Base-by-base conservation (phyloP, 2,888 invertebrate species). In the Eucera pruinosa region DNA sequence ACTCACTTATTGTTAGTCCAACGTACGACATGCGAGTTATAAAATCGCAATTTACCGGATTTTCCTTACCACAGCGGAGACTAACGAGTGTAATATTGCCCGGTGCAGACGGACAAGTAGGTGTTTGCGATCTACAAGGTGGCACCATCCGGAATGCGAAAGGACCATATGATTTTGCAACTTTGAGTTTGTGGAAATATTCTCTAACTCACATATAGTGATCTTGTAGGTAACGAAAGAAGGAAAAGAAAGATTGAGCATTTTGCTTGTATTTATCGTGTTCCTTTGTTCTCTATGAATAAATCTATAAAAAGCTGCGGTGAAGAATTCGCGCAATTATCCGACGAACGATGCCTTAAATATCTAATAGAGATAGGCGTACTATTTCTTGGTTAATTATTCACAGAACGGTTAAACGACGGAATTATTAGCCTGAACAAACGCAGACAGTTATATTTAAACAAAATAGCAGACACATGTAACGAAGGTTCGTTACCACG, bases 61-160 rank as follows among this genome's bases (percentile, higher is more conserved):
- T 64, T 41, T n/a, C 23, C 50, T 62, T 57, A n/a, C 27, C 36
- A 23, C 73, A 48, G 55, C 48, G 61, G 72, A 45, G 72, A 33
- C 72, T 73, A 73, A 73, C 61, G 73, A 73, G 72, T 48, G 41
- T 72, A 72, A 71, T 55, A 73, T 61, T 55, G 30, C 48, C 50
- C 15, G 47, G 20, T 2, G 20, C 23, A 15, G 52, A 39, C 18
- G 43, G 57, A 55, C 23, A 48, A 61, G 27, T 54, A 33, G 72
- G 55, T 47, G 54, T 39, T 48, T 18, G 73, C 55, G 48, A 62
- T 55, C 45, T 60, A 23, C 6, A 48, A 48, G 25, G 25, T 27
- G 23, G 18, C 18, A 3, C 39, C 43, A 4, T 11, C 33, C 11
- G 50, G 62, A 69, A 64, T 52, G 20, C 25, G 41, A 36, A 36